These are phyloP conservation scores for Tretioscincus oriximinensis DNA, from an alignment of 2,113 vertebrate genomes.

Conservation along the genomic window DNA sequence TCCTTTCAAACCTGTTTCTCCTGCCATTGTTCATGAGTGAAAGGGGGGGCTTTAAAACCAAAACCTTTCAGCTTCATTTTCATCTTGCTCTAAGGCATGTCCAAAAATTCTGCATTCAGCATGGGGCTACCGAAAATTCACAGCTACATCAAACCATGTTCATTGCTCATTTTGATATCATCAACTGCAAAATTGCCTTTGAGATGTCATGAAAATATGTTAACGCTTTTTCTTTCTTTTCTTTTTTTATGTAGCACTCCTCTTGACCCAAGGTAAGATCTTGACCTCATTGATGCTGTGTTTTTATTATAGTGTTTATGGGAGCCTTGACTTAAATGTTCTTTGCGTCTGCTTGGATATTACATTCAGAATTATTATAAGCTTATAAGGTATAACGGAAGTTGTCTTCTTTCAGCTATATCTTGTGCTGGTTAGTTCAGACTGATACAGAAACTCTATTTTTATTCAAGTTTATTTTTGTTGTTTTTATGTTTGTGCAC, in stretches of 20 bases:
- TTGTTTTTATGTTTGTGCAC: no score
- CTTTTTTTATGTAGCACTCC: conserved; percentile 71
- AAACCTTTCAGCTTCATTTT: conserved; percentile 26
- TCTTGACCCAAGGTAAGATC: conserved; percentile 79
- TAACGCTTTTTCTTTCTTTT: conserved; percentile 66
- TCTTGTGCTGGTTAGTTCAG: no score
- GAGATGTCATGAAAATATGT: conserved; percentile 40
- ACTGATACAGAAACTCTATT: no score
- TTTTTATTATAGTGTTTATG: conserved; percentile 16
- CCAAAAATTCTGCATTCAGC: conserved; percentile 47
- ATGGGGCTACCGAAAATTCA: conserved; percentile 47
- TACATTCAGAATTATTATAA: neutral
- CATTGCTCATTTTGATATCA: conserved; percentile 46
- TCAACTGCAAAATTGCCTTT: conserved; percentile 41
- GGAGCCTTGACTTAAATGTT: conserved; percentile 39
- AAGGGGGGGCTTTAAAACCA: conserved; percentile 14
- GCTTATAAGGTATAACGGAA: neutral
- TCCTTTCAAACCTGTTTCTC: conserved; percentile 20
- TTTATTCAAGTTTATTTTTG: no score
- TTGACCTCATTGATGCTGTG: conserved; percentile 29
- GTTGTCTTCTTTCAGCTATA: neutral
- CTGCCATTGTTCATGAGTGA: conserved; percentile 6
- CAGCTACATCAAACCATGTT: conserved; percentile 38
- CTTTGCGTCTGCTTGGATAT: neutral
- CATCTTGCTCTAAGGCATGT: conserved; percentile 42